Evolutionary conservation across 2,113 vertebrate genomes (phyloP).

Genomic region (Dromas ardeola): DNA sequence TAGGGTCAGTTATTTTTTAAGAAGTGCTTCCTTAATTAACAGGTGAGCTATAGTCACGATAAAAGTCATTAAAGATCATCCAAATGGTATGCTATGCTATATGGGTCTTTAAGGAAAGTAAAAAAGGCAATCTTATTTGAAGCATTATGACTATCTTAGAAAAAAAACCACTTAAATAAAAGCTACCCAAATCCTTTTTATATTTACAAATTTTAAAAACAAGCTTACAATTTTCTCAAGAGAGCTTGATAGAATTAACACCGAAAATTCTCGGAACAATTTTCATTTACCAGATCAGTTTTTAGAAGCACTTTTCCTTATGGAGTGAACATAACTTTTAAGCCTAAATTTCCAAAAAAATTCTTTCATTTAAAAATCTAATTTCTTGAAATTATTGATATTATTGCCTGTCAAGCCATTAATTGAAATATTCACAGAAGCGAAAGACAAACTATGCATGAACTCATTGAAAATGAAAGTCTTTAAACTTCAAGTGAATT

Average conservation of each 20-base stretch:
- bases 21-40: not conserved
- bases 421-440: not conserved
- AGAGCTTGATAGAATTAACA: not conserved
- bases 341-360: not conserved
- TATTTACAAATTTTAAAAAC: not conserved
- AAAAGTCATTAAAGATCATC: not conserved
- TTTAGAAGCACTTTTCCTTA: not conserved
- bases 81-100: not conserved
- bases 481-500: constrained; percentile 12
- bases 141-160: not conserved
- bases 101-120: not conserved
- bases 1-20: not conserved
- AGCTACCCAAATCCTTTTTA: not conserved
- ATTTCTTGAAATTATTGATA: not conserved
- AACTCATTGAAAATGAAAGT: not conserved
- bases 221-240: not conserved
- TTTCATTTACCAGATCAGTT: not conserved
- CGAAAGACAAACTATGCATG: not conserved
- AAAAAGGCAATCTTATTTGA: not conserved
- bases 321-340: not conserved
- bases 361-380: not conserved
- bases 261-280: not conserved
- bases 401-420: not conserved
- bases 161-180: not conserved
- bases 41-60: not conserved